Evolutionary conservation across 2,113 vertebrate species (phyloP), one percentile per base, ranked within the genome.

Genomic region (Eudyptes chrysolophus): DNA sequence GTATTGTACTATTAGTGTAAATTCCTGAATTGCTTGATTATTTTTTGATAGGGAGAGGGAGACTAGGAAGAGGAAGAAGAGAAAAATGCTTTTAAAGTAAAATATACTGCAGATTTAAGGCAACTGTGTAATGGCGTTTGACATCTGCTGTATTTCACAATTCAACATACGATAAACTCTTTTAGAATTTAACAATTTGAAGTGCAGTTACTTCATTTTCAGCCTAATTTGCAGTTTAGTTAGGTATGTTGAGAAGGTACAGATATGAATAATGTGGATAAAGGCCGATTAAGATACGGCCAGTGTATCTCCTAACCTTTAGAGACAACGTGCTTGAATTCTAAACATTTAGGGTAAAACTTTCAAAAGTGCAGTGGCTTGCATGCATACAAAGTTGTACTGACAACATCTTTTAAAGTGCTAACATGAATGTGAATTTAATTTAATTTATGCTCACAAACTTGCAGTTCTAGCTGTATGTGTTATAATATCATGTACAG

Each of bases 371-470:
- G 88, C 96, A 97, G 96, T 96, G 87, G 79, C 88, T 94, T 93
- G 89, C 87, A 66, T 92, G 87, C 94, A 87, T 93, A 52, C 87
- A 55, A 81, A 97, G 87, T 96, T 97, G 93, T 96, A 93, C 93
- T 94, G 95, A 97, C 95, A 96, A 90, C 87, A 92, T 95, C 95
- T 96, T 96, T 87, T 92, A 64, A 96, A 96, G 94, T 89, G 93
- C 94, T 96, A 96, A 96, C 89, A 66, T 62, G 94, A 85, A 94
- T 96, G 77, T 89, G 89, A 95, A 93, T 96, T 96, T 88, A 69
- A 88, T 94, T 84, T 96, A 97, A 96, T 97, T 94, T 97, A 96
- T 97, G 95, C 95, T 83, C 82, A 95, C 93, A 95, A 88, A 88
- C 87, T 96, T 92, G 84, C 89, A 96, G 87, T 84, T 97, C 96